Base-by-base conservation (phyloP, 2,113 vertebrate genomes). In the Cromileptes altivelis region DNA sequence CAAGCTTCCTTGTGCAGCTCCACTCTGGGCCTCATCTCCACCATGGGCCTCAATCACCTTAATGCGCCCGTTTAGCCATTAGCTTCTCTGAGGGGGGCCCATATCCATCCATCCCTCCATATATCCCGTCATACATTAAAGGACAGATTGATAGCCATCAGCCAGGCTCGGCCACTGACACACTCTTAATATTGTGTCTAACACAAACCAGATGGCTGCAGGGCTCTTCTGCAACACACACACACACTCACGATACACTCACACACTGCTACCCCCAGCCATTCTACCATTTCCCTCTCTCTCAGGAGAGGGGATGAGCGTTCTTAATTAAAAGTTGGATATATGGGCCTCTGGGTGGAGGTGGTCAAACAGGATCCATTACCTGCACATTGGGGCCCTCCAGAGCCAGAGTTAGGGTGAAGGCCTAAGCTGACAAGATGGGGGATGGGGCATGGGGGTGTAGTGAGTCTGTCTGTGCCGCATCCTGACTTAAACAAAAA, bases 61-160 rank as follows among this genome's bases (percentile, higher is more conserved):
- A 96, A 97, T 96, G 96, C 93, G 92, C 87, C 87, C 93, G 93
- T 96, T 97, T 96, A 96, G 96, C 97, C 97, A 96, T 96, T 94
- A 93, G 95, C 95, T 96, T 86, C 85, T 96, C 96, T 93, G 93
- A 93, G 81, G 91, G 93, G 84, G 88, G 61, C 71, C 70, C 80
- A 85, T 75, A 91, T 90, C 84, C 81, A 72, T 88, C 81, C 75
- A 75, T 85, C 78, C 87, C 86, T 85, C 76, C 79, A 85, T 91
- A 90, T 87, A 91, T 87, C 87, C 83, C 53, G 74, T 86, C 89
- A 89, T 86, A 92, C 90, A 91, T 91, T 93, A 92, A 93, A 93
- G 87, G 88, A 85, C 78, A 93, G 92, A 95, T 95, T 94, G 94
- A 94, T 94, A 92, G 91, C 89, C 91, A 91, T 95, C 94, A 90